Conservation (phyloP, 2,113 vertebrate genomes). For the Globicephala melas region DNA sequence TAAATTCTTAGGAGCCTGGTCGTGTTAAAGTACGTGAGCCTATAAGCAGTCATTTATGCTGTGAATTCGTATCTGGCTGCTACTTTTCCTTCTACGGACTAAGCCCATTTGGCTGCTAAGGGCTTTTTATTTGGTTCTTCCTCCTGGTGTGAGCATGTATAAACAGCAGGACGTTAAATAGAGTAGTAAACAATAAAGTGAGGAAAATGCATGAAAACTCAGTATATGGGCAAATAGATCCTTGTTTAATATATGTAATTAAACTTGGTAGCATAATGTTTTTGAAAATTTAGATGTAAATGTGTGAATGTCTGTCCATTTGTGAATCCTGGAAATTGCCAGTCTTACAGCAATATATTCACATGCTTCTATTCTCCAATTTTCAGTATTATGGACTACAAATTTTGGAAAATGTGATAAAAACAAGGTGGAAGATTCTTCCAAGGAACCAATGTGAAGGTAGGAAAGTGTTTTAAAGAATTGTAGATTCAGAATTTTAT, state of each 20-base stretch:
- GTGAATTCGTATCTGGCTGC: slow-evolving; percentile 82
- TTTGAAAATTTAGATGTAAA: slow-evolving; percentile 81
- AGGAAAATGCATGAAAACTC: slow-evolving; percentile 87
- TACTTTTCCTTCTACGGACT: slow-evolving; percentile 76
- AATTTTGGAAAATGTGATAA: slow-evolving; percentile 98
- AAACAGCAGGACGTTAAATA: slow-evolving; percentile 92
- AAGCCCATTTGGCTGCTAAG: slow-evolving; percentile 80
- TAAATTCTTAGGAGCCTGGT: slow-evolving; percentile 85
- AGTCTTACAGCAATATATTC: slow-evolving; percentile 75
- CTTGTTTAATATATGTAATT: slow-evolving; percentile 80
- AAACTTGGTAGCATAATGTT: slow-evolving; percentile 81
- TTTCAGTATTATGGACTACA: slow-evolving; percentile 99
- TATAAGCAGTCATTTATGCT: slow-evolving; percentile 80
- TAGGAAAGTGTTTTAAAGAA: slow-evolving; percentile 78
- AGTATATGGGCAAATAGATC: slow-evolving; percentile 85
- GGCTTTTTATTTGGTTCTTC: slow-evolving; percentile 73
- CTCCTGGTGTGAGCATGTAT: slow-evolving; percentile 93
- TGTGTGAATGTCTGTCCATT: slow-evolving; percentile 84
- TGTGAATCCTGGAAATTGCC: slow-evolving; percentile 80
- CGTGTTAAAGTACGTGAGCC: slow-evolving; percentile 75
- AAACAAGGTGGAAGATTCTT: slow-evolving; percentile 99
- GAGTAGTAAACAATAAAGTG: slow-evolving; percentile 78
- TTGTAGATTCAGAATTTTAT: background rate
- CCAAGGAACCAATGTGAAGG: slow-evolving; percentile 98
- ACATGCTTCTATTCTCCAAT: slow-evolving; percentile 87